Evolutionary conservation across 2,888 invertebrate species (phyloP).

Genomic region (Melinopterus prodromus): DNA sequence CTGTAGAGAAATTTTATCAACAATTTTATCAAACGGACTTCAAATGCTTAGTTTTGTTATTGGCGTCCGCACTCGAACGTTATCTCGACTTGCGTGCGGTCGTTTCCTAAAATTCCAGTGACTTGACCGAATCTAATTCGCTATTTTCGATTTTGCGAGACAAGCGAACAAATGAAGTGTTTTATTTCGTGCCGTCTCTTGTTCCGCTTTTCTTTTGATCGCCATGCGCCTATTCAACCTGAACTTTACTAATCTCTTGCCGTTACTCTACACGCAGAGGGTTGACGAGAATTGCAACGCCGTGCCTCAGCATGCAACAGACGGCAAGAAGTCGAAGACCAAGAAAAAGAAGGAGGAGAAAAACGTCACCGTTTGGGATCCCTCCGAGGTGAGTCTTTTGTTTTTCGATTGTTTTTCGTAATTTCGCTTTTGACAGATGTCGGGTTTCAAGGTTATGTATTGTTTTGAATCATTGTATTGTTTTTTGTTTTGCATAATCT

Average conservation of each 20-base stretch:
- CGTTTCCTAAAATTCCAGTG: not conserved
- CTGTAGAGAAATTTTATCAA: not conserved
- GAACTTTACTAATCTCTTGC: conserved; percentile 23
- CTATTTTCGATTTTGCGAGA: too few species aligned
- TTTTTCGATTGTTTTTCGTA: not conserved
- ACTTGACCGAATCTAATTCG: not conserved
- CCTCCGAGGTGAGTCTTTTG: conserved; percentile 59
- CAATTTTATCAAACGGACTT: not conserved
- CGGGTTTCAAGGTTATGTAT: too few species aligned
- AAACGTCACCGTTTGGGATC: conserved; percentile 56
- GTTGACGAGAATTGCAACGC: conserved; percentile 86
- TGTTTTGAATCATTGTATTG: too few species aligned
- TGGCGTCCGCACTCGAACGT: not conserved
- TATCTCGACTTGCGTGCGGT: not conserved
- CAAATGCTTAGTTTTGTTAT: not conserved
- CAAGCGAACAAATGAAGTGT: not conserved
- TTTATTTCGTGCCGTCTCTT: not conserved
- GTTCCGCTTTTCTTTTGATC: not conserved
- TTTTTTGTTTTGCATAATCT: too few species aligned
- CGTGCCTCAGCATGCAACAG: conserved; percentile 63
- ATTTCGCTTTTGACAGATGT: not conserved
- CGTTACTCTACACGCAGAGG: conserved; percentile 36
- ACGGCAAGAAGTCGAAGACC: conserved; percentile 63
- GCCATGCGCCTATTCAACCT: not conserved
- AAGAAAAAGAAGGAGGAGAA: conserved; percentile 68